phyloP scores from a whole-genome alignment of 2,888 invertebrate species.

The Stenodera caucasica region DNA sequence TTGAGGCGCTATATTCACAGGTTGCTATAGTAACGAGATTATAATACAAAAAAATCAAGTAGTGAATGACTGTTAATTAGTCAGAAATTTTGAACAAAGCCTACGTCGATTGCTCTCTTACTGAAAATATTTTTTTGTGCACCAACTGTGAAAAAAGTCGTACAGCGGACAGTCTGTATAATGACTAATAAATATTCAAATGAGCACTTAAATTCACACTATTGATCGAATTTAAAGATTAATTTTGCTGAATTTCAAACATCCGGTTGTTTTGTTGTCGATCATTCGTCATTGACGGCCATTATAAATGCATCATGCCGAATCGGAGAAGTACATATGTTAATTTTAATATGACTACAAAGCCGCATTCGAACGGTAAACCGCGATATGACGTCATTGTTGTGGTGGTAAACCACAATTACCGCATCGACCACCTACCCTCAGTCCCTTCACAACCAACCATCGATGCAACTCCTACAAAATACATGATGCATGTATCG shows the following conservation, averaged over 20 bases:
- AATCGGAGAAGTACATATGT: constrained; percentile 48
- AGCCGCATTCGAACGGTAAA: constrained; percentile 45
- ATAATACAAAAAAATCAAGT: too few relatives aligned
- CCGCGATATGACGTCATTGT: constrained; percentile 47
- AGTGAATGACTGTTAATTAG: too few relatives aligned
- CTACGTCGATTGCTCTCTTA: too few relatives aligned
- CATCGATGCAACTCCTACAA: constrained; percentile 28
- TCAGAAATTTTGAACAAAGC: too few relatives aligned
- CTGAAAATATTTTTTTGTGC: too few relatives aligned
- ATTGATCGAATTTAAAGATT: neutral
- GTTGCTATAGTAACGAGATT: too few relatives aligned
- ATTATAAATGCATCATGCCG: constrained; percentile 45
- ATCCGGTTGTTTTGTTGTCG: neutral
- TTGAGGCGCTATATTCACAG: too few relatives aligned
- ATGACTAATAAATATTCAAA: too few relatives aligned
- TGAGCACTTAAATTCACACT: too few relatives aligned
- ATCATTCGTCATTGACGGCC: constrained; percentile 19
- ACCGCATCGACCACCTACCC: constrained; percentile 43
- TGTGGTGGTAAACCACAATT: constrained; percentile 43
- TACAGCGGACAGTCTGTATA: too few relatives aligned
- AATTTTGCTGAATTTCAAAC: too few relatives aligned
- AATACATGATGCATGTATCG: constrained; percentile 31
- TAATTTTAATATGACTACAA: constrained; percentile 48
- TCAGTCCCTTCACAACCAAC: constrained; percentile 32
- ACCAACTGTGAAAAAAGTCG: too few relatives aligned